Evolutionary conservation across 2,113 vertebrate species (phyloP).

Genomic region (Corvus moneduloides): DNA sequence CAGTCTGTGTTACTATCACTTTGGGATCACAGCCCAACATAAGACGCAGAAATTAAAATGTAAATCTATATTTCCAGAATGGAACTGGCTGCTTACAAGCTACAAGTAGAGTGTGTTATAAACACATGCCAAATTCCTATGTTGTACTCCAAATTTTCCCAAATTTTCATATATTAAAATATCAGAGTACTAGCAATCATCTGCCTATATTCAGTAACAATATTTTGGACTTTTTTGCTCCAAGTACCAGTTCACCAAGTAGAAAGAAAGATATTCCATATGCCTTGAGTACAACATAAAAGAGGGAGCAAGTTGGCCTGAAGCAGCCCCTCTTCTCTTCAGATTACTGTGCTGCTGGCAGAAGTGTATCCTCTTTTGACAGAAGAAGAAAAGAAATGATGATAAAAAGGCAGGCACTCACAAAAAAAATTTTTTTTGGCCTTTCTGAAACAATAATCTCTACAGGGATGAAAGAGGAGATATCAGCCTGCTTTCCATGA

Average conservation of each 20-base stretch:
- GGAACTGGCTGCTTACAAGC: neutral
- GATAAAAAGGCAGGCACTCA: neutral
- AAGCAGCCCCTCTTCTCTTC: neutral
- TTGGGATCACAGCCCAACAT: neutral
- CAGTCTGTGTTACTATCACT: neutral
- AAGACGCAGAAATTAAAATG: neutral
- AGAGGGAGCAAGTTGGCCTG: neutral
- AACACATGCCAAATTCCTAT: neutral
- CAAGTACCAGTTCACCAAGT: neutral
- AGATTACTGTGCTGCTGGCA: neutral
- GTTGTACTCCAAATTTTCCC: neutral
- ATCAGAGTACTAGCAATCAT: neutral
- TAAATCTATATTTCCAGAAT: neutral
- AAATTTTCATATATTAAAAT: neutral
- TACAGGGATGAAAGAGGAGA: neutral
- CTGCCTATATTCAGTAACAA: neutral
- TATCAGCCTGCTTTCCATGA: neutral
- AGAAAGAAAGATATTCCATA: neutral
- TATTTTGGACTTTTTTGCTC: neutral
- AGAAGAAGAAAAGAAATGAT: neutral
- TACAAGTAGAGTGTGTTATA: neutral
- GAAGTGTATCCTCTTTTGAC: neutral
- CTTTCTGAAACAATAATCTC: neutral
- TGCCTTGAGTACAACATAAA: neutral
- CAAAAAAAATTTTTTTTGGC: neutral